These are phyloP conservation scores for Albula glossodonta DNA, from an alignment of 2,113 vertebrate species.

Conservation along the genomic window DNA sequence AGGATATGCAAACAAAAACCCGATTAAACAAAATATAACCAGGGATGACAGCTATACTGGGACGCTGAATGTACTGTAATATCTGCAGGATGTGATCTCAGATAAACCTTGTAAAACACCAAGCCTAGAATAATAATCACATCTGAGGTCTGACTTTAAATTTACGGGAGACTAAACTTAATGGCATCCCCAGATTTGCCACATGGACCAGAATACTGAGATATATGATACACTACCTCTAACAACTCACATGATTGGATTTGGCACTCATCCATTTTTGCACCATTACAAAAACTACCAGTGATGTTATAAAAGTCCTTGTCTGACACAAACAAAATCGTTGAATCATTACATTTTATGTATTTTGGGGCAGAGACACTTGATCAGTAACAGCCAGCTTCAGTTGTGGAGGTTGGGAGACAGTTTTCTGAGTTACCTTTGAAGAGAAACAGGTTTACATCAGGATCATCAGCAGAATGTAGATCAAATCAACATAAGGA, in stretches of 20 bases:
- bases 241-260: background rate
- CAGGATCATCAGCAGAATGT: too few relatives aligned
- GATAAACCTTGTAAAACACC: background rate
- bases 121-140: conserved; percentile 9
- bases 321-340: too few relatives aligned
- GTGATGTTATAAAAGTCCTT: too few relatives aligned
- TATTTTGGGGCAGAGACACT: too few relatives aligned
- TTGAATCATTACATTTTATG: too few relatives aligned
- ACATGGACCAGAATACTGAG: background rate
- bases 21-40: conserved; percentile 9
- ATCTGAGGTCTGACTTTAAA: background rate
- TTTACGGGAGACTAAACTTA: background rate
- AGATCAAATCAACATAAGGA: too few relatives aligned
- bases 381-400: too few relatives aligned
- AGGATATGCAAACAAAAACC: conserved; percentile 8
- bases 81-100: conserved; percentile 17
- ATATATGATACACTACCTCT: background rate
- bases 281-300: background rate
- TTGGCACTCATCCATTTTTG: background rate
- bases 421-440: too few relatives aligned
- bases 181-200: background rate
- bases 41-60: conserved; percentile 2
- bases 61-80: background rate
- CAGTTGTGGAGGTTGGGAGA: too few relatives aligned
- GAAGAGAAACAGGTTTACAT: too few relatives aligned